Base-by-base conservation (phyloP, 2,113 vertebrate genomes). In the Marmota flaviventris region DNA sequence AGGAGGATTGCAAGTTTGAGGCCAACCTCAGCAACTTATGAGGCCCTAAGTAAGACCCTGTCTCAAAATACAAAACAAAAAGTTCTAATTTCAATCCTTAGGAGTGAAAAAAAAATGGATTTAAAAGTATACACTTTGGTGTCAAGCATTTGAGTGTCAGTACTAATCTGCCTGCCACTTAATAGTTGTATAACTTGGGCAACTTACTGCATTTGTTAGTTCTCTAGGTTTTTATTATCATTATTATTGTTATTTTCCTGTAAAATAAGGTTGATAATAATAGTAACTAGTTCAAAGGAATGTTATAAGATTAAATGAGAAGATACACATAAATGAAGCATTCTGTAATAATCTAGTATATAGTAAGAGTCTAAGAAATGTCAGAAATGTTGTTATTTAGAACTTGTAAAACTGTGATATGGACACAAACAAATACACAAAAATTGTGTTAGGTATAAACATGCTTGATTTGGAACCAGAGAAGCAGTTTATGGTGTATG, bases 391-490 rank as follows among this genome's bases (percentile, higher is more conserved):
- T 75, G 2, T 89, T 93, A 45, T 69, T 89, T 92, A 84, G 39
- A 82, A 87, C 27, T 42, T 89, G 42, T 61, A 13, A 94, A 92
- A 85, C 61, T 85, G 9, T 87, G 42, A 97, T 79, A 48, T 70
- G 4, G 34, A 63, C 67, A n/a, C 67, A 34, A 69, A 70, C 67
- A 70, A n/a, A n/a, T 63, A 27, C 24, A 70, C 29, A 10, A 18
- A 77, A 79, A 73, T 22, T 63, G 8, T 72, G 34, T 89, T 86
- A 51, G 42, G 53, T 73, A 51, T 5, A 61, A 95, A 77, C 51
- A 56, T 61, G 51, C 18, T 92, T 93, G n/a, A 70, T 90, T 93
- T 95, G 76, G 63, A 89, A 83, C 63, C 24, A 79, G 18, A 94
- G 65, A 53, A 72, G 14, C 29, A 85, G 45, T 95, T 96, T 95